Evolutionary conservation across 1,140 invertebrate genomes (phyloP), one percentile per base, ranked within the genome.

Genomic region (Diabrotica undecimpunctata): DNA sequence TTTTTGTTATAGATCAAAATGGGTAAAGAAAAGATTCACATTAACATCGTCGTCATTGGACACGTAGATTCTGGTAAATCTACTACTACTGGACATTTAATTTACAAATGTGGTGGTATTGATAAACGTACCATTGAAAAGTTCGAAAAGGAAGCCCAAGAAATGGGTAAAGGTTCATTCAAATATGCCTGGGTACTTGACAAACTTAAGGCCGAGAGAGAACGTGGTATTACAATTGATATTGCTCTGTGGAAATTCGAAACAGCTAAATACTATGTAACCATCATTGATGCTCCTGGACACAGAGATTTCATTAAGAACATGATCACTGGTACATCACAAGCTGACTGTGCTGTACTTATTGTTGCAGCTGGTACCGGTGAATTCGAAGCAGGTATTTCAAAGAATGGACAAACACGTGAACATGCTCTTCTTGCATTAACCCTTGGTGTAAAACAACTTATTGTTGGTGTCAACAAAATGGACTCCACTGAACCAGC

Each of bases 21-120:
- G 92, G 90, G 90, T 72, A 95, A 95, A 84, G 96, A 98, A 86
- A 98, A 98, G 89, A 87, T 88, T 83, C 96, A 98, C 84, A 98
- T 98, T 81, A 98, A 98, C 88, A 98, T 98, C 82, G 96, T 99
- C 80, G 96, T 99, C 78, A 98, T 99, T 82, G 96, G 96, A 80
- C 96, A 99, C 87, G 96, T 99, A 82, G 96, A 98, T 87, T 98
- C 96, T 75, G 96, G 95, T 77, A 98, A 98, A 84, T 98, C 96
- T 71, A 98, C 96, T 66, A 97, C 95, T 74, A 98, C 96, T 74
- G 96, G 96, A 74, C 96, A 99, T 81, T 87, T 99, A 82, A 99
- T 99, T 85, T 98, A 99, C 93, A 98, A 98, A 89, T 98, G 96
- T 82, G 96, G 96, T 83, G 96, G 96, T 81, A 98, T 98, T 81